Conservation (phyloP, 2,797 vertebrate genomes). For the Sebastes flavidus region DNA sequence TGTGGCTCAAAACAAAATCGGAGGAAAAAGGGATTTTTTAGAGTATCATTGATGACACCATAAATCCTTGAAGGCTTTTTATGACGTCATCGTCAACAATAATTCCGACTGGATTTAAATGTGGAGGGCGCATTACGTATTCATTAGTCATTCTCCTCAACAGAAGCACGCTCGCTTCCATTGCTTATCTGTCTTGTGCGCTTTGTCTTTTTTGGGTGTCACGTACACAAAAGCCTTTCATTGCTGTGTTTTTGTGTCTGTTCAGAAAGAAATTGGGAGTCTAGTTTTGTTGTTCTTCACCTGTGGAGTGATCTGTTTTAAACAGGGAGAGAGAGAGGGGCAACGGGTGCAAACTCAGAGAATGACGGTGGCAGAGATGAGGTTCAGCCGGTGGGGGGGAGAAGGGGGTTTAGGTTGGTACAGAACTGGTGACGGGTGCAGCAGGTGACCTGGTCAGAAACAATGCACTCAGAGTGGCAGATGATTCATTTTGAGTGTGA, state of each 20-base stretch:
- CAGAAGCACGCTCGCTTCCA: constrained; percentile 9
- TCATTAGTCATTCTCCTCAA: constrained; percentile 34
- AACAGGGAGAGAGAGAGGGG: neutral
- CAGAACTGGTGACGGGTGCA: neutral
- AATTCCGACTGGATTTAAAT: constrained; percentile 11
- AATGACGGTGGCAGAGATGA: constrained; percentile 4
- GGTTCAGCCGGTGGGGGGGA: neutral
- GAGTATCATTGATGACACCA: neutral
- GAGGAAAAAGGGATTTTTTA: neutral
- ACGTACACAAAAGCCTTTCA: constrained; percentile 28
- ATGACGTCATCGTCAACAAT: constrained; percentile 17
- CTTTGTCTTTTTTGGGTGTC: constrained; percentile 21
- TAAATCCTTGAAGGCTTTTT: constrained; percentile 1
- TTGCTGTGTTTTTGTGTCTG: constrained; percentile 4
- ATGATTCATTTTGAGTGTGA: constrained; percentile 73
- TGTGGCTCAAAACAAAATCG: neutral
- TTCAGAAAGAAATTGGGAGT: constrained; percentile 17
- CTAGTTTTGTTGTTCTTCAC: constrained; percentile 28
- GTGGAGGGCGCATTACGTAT: constrained; percentile 25
- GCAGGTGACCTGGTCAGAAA: constrained; percentile 63
- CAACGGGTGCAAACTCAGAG: constrained; percentile 36
- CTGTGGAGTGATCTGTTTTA: constrained; percentile 29
- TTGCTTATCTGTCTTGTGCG: constrained; percentile 2
- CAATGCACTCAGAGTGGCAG: constrained; percentile 51
- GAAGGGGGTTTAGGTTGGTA: constrained; percentile 4